Evolutionary conservation across 2,113 vertebrate species (phyloP).

Genomic region (Columba janthina): DNA sequence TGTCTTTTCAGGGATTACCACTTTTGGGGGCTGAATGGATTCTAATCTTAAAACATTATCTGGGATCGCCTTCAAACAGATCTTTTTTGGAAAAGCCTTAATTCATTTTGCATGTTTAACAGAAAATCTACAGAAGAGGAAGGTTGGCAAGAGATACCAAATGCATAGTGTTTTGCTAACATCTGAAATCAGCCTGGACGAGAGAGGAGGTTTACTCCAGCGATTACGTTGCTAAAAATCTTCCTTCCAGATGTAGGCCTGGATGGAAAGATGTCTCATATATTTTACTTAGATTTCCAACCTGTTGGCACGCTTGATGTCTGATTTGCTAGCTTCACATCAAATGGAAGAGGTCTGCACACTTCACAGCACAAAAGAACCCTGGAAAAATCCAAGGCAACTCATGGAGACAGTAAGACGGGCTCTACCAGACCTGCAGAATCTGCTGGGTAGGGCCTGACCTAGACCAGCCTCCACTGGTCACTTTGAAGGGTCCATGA

Average conservation of each 20-base stretch:
- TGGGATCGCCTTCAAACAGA: neutral
- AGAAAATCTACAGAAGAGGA: neutral
- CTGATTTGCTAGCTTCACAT: neutral
- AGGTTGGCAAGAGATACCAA: neutral
- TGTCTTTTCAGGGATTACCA: conserved; percentile 6
- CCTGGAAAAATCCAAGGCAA: neutral
- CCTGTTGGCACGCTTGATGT: rapidly evolving
- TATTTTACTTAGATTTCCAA: neutral
- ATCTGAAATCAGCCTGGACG: neutral
- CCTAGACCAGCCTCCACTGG: neutral
- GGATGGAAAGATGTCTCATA: conserved; percentile 5
- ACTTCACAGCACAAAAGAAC: neutral
- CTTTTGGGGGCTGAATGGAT: neutral
- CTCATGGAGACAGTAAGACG: neutral
- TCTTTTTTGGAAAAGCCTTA: neutral
- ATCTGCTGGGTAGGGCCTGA: neutral
- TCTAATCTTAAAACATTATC: neutral
- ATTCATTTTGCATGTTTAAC: neutral
- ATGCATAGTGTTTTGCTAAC: neutral
- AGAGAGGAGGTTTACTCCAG: neutral
- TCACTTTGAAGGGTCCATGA: neutral
- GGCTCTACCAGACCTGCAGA: neutral
- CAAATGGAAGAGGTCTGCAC: neutral
- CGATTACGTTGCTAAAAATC: neutral
- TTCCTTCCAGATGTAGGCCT: neutral